Base-by-base conservation (phyloP, 2,888 invertebrate species). In the Erebia palarica region DNA sequence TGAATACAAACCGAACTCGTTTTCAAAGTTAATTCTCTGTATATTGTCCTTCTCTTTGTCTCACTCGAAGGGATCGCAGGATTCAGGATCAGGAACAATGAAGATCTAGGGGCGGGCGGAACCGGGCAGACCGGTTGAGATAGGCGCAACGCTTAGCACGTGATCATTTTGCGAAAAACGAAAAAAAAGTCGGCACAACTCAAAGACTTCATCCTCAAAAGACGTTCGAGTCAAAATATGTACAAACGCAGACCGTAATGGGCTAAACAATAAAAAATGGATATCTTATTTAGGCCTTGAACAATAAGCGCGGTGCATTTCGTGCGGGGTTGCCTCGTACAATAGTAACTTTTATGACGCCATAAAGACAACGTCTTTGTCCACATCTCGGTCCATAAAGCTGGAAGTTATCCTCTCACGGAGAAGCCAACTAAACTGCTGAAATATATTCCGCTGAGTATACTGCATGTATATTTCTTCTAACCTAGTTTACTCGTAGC, bases 221-320 rank as follows among this genome's bases (percentile, higher is more conserved):
- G 86, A 82, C 81, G 81, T 84, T 78, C 83, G 72, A 88, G 92
- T 93, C 92, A 92, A 92, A 93, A 93, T 91, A 92, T 92, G 89
- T 92, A 90, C 91, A 90, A 90, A 88, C 84, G 83, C 79, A 78
- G 82, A 79, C 85, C 84, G 81, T 91, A 89, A 90, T 90, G 85
- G 91, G 81, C 87, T 83, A 84, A 87, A 90, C 86, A 88, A 83
- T 86, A 88, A 85, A 92, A 92, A 91, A 87, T 90, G 88, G 90
- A 93, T 88, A 87, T 91, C 92, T 93, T 88, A 93, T 91, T 93
- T 91, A 90, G 88, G 86, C 82, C 84, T 86, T 84, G 21, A 88
- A 93, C 91, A 92, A 92, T 90, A 82, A 87, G 86, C 84, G 83
- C 81, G 83, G 84, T 82, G 87, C 83, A 84, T 88, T 91, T 87